Conservation (phyloP, 2,797 vertebrate species). For the Onychomys torridus region DNA sequence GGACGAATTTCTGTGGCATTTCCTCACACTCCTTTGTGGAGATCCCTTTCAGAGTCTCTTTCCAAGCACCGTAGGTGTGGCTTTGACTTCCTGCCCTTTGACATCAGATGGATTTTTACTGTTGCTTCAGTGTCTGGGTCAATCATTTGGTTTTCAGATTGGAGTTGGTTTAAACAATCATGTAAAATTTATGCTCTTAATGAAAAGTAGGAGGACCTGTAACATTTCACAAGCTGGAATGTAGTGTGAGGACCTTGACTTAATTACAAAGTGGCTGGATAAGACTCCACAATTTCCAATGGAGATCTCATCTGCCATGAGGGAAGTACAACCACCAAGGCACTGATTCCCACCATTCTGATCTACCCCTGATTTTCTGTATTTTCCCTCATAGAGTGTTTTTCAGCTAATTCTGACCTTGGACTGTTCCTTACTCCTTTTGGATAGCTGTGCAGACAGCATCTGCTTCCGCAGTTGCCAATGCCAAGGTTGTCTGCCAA, state of each 20-base stretch:
- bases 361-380: constrained; percentile 59
- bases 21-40: neutral
- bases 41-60: neutral
- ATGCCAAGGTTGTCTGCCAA: constrained; percentile 35
- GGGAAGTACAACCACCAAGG: neutral
- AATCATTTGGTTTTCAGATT: constrained; percentile 21
- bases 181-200: neutral
- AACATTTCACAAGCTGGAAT: neutral
- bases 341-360: constrained; percentile 3
- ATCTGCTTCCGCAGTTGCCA: constrained; percentile 40
- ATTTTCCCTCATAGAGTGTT: constrained; percentile 48
- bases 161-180: neutral
- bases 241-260: neutral
- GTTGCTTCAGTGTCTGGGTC: neutral
- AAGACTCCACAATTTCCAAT: neutral
- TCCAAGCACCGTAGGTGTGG: neutral
- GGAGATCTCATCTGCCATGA: neutral
- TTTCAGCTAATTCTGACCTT: constrained; percentile 63
- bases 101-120: neutral
- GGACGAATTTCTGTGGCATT: neutral
- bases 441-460: constrained; percentile 57
- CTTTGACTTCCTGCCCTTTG: neutral
- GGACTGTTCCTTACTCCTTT: constrained; percentile 38
- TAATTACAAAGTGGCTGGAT: neutral
- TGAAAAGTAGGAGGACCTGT: neutral